A percentile compares a stretch with the other conserved stretches of the same genome.
These are phyloP conservation scores for Idaea dimidiata DNA, from an alignment of 2,888 invertebrate genomes.

Conservation along the genomic window DNA sequence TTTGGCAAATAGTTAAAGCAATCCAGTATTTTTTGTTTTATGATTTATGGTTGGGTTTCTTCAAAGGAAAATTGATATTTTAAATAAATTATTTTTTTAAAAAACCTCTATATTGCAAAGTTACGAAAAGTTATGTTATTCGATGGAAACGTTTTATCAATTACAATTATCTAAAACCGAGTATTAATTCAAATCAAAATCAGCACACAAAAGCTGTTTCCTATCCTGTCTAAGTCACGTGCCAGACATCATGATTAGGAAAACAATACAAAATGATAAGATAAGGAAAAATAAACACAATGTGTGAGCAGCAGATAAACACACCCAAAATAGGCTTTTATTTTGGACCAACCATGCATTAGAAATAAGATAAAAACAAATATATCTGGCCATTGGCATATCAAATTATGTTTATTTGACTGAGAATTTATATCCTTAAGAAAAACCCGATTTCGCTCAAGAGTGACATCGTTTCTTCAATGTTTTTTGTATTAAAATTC, in stretches of 20 bases:
- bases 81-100: no score
- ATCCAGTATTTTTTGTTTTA: no score
- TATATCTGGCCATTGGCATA: neutral
- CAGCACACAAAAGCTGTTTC: conserved; percentile 36
- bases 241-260: conserved; percentile 35
- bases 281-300: conserved; percentile 24
- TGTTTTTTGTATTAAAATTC: neutral
- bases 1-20: no score
- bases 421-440: no score
- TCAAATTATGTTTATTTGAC: no score
- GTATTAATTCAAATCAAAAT: conserved; percentile 20
- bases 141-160: no score
- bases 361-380: neutral
- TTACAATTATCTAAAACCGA: neutral
- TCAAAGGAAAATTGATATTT: no score
- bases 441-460: no score
- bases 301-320: conserved; percentile 33
- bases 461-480: conserved; percentile 3
- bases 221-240: conserved; percentile 47
- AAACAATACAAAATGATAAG: conserved; percentile 33
- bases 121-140: no score
- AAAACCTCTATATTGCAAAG: no score
- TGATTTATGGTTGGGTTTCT: no score
- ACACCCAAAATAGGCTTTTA: conserved; percentile 27
- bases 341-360: conserved; percentile 11